Evolutionary conservation across 2,888 invertebrate genomes (phyloP), one percentile per base, ranked within the genome.

Genomic region (Phortica okadai): DNA sequence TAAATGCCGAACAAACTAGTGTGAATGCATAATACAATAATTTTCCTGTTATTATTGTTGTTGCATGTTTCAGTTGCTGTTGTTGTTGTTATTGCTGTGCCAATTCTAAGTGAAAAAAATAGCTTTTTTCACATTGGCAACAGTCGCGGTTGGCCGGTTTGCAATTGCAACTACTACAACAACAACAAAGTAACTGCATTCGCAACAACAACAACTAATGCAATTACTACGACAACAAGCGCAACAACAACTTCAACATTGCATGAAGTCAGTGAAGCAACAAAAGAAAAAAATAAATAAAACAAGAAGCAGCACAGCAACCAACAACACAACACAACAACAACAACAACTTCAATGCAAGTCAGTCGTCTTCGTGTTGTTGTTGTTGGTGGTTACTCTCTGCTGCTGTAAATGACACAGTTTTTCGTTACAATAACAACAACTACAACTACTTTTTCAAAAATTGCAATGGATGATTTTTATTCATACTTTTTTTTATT

Each of bases 101-200:
- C 88, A 85, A 85, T 85, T 85, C 85, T 85, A 88, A 88, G 82
- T 82, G 82, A 50, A 50, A 7, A 25, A 59, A 59, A 59, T 59
- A 10, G 14, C 14, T n/a, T 59, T 82, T 88, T 11, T 33, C 45
- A 87, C 85, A 85, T 85, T 85, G 85, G 88, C 84, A 85, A 87
- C 88, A 85, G 88, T 87, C 86, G 88, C 87, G 85, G 88, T 88
- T 85, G 87, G 85, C 87, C 88, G 88, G 85, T 86, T 88, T 83
- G 82, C 84, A 80, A 85, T 81, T 45, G 16, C 21, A 69, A 69
- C 44, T 8, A 45, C 45, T 21, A 66, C 42, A 66, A 33, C 64
- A 64, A 33, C 67, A n/a, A 42, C 42, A 44, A 45, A 44, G 59
- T 59, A 59, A 76, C 78, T 75, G 79, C 59, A 59, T 59, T 10